Evolutionary conservation across 2,888 invertebrate species (phyloP).

Genomic region (Lochmaea crataegi): DNA sequence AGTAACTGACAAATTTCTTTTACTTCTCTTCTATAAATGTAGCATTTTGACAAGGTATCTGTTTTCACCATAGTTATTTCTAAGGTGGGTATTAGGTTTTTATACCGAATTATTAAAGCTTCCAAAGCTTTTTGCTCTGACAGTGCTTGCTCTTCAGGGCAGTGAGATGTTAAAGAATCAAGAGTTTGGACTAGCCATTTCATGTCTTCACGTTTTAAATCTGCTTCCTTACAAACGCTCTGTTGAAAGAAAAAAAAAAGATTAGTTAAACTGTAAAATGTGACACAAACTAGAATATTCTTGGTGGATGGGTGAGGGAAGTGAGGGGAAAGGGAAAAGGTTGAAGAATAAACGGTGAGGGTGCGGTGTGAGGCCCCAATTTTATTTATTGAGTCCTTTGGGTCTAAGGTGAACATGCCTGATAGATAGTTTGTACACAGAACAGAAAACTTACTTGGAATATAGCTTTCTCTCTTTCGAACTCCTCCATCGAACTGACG

Average conservation of each 20-base stretch:
- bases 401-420: no score
- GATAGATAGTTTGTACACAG: no score
- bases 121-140: constrained; percentile 86
- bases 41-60: constrained; percentile 91
- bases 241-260: constrained; percentile 60
- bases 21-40: constrained; percentile 90
- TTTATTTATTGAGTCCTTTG: not conserved
- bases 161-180: constrained; percentile 85
- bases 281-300: no score
- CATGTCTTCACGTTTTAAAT: constrained; percentile 91
- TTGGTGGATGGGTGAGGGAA: no score
- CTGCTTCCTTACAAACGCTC: constrained; percentile 92
- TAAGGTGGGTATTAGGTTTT: constrained; percentile 90
- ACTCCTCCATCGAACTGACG: constrained; percentile 87
- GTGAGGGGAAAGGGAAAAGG: no score
- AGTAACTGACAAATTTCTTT: constrained; percentile 85
- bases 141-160: constrained; percentile 82
- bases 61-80: constrained; percentile 94
- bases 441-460: constrained; percentile 79
- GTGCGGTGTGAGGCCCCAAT: not conserved
- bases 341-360: no score
- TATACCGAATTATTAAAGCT: constrained; percentile 86
- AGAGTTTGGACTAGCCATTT: constrained; percentile 94
- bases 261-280: not conserved
- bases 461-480: constrained; percentile 87